Evolutionary conservation across 2,797 vertebrate species (phyloP).

Genomic region (Cossypha caffra): DNA sequence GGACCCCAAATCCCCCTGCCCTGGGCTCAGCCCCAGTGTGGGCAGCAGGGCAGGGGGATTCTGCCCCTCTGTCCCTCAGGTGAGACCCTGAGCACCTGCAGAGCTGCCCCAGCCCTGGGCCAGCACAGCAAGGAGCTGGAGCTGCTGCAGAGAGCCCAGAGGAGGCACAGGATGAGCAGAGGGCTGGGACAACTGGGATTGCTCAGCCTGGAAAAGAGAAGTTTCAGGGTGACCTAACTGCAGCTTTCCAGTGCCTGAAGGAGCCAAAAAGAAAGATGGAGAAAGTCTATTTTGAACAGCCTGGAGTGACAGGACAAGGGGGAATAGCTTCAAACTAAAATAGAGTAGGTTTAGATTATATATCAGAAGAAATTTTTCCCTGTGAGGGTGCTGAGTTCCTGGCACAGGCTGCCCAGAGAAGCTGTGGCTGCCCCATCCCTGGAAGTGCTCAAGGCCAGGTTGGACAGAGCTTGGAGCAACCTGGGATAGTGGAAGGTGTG

Average conservation of each 20-base stretch:
- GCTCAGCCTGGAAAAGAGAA: neutral
- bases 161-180: neutral
- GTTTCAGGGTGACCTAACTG: neutral
- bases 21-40: neutral
- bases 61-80: neutral
- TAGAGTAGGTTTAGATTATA: neutral
- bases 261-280: neutral
- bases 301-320: neutral
- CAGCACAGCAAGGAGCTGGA: neutral
- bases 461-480: rapidly evolving
- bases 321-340: neutral
- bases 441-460: rapidly evolving
- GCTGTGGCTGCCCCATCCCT: neutral
- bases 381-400: neutral
- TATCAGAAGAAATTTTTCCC: neutral
- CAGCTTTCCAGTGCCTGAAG: neutral
- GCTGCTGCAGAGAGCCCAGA: neutral
- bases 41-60: neutral
- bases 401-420: neutral
- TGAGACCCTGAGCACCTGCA: neutral
- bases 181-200: neutral
- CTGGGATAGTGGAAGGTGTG: neutral
- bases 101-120: neutral
- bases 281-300: neutral
- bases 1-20: neutral